Conservation (phyloP, 2,888 invertebrate genomes). For the Gonocerus acuteangulatus region DNA sequence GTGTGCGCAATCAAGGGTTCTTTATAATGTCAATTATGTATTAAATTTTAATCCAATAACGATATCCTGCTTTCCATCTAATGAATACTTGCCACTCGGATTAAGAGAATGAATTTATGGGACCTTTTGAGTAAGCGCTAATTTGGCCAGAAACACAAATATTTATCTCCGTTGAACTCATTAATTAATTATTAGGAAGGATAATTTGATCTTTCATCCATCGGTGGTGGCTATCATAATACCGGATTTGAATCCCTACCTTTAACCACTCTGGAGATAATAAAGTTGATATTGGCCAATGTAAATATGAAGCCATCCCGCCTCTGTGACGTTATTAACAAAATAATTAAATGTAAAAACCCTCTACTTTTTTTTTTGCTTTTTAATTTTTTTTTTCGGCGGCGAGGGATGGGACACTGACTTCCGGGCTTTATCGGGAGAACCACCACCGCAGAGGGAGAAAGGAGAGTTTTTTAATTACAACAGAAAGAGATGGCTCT, state of each 20-base stretch:
- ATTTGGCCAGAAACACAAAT: not conserved
- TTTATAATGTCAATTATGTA: too few relatives aligned
- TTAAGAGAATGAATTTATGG: too few relatives aligned
- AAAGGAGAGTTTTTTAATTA: constrained; percentile 17
- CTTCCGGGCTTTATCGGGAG: constrained; percentile 4
- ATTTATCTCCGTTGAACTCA: not conserved
- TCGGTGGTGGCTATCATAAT: too few relatives aligned
- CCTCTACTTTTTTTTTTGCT: not conserved
- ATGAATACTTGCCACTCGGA: too few relatives aligned
- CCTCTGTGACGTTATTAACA: constrained; percentile 26
- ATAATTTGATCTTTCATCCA: too few relatives aligned
- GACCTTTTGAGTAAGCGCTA: not conserved
- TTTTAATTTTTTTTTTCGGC: not conserved
- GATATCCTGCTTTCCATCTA: too few relatives aligned
- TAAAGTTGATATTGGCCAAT: constrained; percentile 21
- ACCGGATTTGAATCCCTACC: too few relatives aligned
- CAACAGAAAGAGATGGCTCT: constrained; percentile 10
- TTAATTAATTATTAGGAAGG: not conserved
- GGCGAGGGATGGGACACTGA: not conserved
- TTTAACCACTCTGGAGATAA: not conserved
- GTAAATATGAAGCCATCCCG: constrained; percentile 5
- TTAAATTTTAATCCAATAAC: too few relatives aligned
- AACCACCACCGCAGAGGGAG: not conserved
- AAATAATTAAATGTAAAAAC: constrained; percentile 30
- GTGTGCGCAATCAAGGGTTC: too few relatives aligned